Conservation (phyloP, 2,113 vertebrate genomes). For the Heterotis niloticus region DNA sequence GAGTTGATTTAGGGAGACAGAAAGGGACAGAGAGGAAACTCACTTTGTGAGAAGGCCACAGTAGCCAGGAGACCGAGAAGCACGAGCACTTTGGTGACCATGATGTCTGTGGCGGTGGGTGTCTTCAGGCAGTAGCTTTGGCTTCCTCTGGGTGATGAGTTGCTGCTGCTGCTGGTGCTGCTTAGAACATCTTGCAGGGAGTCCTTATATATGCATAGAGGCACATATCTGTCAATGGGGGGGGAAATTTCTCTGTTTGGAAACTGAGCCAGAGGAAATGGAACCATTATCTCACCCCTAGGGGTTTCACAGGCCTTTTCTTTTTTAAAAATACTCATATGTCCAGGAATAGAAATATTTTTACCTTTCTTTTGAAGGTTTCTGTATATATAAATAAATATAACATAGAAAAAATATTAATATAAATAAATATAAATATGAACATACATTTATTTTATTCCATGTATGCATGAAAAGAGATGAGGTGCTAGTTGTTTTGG, state of each 20-base stretch:
- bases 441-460: no score
- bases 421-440: no score
- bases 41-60: conserved; percentile 8
- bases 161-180: neutral
- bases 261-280: conserved; percentile 2
- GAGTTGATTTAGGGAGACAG: no score
- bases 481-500: no score
- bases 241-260: conserved; percentile 14
- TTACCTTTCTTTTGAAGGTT: neutral
- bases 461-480: no score
- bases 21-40: neutral
- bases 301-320: neutral
- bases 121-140: no score
- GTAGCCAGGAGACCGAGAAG: conserved; percentile 4
- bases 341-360: neutral
- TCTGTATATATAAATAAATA: no score
- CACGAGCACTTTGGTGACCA: conserved; percentile 15
- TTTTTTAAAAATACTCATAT: neutral
- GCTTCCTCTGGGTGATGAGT: neutral
- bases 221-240: neutral
- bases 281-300: neutral
- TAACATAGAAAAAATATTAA: no score
- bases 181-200: neutral
- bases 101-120: neutral
- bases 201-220: neutral